These are phyloP conservation scores for Synergus laeviventris DNA, from an alignment of 2,888 invertebrate species.

Conservation along the genomic window DNA sequence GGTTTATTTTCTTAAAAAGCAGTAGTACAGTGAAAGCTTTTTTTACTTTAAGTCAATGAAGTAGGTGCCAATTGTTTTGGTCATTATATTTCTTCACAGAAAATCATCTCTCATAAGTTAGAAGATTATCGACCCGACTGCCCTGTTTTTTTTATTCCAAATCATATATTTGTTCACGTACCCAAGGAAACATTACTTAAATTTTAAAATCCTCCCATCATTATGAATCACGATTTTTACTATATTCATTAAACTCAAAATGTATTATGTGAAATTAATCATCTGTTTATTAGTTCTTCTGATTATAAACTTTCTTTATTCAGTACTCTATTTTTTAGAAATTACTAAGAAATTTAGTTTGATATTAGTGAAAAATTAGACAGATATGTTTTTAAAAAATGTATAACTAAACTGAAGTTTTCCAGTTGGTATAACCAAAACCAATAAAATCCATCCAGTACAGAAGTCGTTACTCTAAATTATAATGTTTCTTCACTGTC, in stretches of 20 bases:
- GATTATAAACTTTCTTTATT: no score
- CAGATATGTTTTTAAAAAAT: no score
- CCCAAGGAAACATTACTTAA: not conserved
- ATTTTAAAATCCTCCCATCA: not conserved
- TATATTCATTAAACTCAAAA: no score
- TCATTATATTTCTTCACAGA: not conserved
- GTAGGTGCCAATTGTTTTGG: not conserved
- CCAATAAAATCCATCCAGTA: not conserved
- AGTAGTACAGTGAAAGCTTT: not conserved
- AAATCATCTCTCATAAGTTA: conserved; percentile 2
- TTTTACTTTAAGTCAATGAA: not conserved
- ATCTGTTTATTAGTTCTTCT: not conserved
- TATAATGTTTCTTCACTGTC: not conserved
- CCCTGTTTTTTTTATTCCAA: not conserved
- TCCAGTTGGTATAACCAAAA: not conserved
- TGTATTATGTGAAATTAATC: no score
- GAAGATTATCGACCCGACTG: not conserved
- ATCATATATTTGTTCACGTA: not conserved
- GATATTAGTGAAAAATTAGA: no score
- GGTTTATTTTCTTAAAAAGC: not conserved
- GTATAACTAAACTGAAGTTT: no score
- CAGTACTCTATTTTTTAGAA: no score
- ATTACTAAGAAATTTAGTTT: no score
- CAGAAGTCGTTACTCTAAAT: not conserved
- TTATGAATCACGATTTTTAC: no score